Evolutionary conservation across 2,797 vertebrate genomes (phyloP), one percentile per base, ranked within the genome.

Genomic region (Anas acuta): DNA sequence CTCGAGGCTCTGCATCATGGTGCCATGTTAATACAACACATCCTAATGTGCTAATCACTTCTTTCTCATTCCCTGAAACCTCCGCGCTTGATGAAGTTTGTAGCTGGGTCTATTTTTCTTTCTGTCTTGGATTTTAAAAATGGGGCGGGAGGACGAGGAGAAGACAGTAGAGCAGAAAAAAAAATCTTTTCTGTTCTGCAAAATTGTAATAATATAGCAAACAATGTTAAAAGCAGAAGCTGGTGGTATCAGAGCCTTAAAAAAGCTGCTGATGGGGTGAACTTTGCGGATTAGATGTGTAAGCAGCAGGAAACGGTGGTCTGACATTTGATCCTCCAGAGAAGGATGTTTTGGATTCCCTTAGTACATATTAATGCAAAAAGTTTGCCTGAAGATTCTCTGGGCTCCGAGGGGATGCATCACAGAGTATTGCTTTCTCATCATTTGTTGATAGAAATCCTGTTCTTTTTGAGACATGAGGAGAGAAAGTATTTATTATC

Each of bases 361-460:
- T 93, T 51, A 95, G 95, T 62, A 92, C 81, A 82, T 87, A 91
- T 97, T 96, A 97, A 95, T 93, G 96, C 92, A 81, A 69, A 92
- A 95, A 75, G 69, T 71, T 64, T 35, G 58, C 85, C 84, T 84
- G 35, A 91, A 96, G 95, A 95, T 83, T 61, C 93, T 88, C 75
- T 74, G 92, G 88, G 82, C 95, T 94, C 91, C 0, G 0, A 57
- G 87, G 87, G 69, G 66, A 92, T 94, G 82, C 94, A 80, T 89
- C 92, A 77, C 51, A 41, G 37, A 93, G 89, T 95, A 93, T 90
- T 96, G 94, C 95, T 93, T 95, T 95, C 91, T 97, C 96, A 97
- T 97, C 92, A 91, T 95, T 96, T 92, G 91, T 89, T 97, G 96
- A 95, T 95, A 88, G 94, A 92, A 97, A 94, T 88, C 95, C 92